These are phyloP conservation scores for Cochlearius cochlearius DNA, from an alignment of 2,113 vertebrate species.

Conservation along the genomic window DNA sequence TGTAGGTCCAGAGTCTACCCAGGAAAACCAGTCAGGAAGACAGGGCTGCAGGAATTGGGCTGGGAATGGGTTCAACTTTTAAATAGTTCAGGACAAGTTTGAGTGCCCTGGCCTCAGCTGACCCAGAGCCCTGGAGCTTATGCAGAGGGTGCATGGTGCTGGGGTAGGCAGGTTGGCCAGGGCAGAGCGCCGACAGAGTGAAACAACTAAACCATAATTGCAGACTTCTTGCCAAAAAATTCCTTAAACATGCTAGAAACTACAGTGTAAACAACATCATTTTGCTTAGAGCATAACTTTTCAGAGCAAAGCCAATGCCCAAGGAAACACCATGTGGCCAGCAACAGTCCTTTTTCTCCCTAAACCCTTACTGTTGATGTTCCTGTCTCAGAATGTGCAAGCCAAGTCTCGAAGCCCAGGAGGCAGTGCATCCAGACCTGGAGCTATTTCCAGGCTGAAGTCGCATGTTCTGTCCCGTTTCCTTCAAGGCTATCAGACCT, in stretches of 20 bases:
- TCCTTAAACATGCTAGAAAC: neutral
- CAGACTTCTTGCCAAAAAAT: neutral
- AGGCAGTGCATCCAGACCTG: neutral
- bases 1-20: neutral
- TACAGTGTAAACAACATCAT: neutral
- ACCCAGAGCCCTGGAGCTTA: neutral
- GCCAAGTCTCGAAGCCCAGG: neutral
- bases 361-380: neutral
- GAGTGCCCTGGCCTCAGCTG: neutral
- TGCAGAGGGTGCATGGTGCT: neutral
- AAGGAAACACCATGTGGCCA: neutral
- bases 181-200: neutral
- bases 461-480: neutral
- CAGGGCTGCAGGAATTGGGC: neutral
- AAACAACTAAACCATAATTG: neutral
- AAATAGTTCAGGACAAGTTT: neutral
- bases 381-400: neutral
- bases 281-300: neutral
- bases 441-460: neutral
- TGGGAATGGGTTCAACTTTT: neutral
- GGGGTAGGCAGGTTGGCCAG: neutral
- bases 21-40: neutral
- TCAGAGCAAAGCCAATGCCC: fast-evolving
- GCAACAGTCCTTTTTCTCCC: neutral
- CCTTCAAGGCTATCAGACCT: neutral